Evolutionary conservation across 2,888 invertebrate species (phyloP), one percentile per base, ranked within the genome.

Genomic region (Gari tellinella): DNA sequence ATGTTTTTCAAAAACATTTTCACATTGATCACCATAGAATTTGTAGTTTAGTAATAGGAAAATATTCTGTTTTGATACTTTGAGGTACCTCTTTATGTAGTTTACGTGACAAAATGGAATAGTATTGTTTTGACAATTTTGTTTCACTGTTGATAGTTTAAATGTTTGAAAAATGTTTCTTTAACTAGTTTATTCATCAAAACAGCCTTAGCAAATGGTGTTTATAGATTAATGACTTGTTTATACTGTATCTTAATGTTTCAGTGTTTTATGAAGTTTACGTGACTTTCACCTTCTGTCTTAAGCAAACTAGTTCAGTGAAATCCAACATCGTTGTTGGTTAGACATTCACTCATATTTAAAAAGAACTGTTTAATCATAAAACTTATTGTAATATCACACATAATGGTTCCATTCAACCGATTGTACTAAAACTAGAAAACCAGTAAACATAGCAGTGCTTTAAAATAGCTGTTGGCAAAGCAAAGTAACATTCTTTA

Each of bases 141-240:
- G 15, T 43, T 43, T 43, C 43, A 43, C 19, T n/a, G 43, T 43
- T 43, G 43, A 43, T 43, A 43, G 43, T 43, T 43, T 17, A 43
- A 4, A 43, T 17, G 43, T 43, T 43, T 43, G 43, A 43, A 43
- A 43, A 19, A 43, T 43, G 43, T 43, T 43, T 14, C 43, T 5
- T n/a, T 43, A 43, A 43, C 5, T 14, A 43, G n/a, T 19, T 17
- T 43, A 43, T 19, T 43, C 5, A 43, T 43, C 5, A 14, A 43
- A 43, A 43, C 4, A 43, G 19, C 15, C 43, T 19, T 17, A 17
- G 43, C 4, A 43, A 43, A 43, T 3, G 43, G 43, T 14, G 7
- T 43, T 17, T 17, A 17, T 17, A 43, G n/a, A n/a, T 5, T n/a
- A 17, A 19, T 43, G n/a, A 43, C 43, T 43, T 43, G 43, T 43